Percentiles rank a stretch among this genome's conserved stretches.
phyloP scores from a whole-genome alignment of 2,888 invertebrate species.

The Ferrisia virgata region DNA sequence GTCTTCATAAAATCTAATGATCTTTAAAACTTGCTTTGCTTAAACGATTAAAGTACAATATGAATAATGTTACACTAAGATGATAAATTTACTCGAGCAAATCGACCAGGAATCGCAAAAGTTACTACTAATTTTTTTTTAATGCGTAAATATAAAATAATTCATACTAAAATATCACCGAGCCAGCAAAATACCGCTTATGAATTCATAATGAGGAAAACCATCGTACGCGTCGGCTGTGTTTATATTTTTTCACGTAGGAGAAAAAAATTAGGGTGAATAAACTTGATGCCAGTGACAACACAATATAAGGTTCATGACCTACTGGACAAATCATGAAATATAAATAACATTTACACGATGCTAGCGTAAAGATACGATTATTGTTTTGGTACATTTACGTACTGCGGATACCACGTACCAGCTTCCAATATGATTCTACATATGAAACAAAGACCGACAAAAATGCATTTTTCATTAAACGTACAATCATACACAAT shows the following conservation, averaged over 20 bases:
- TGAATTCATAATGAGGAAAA: conserved; percentile 12
- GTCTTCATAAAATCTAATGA: not conserved
- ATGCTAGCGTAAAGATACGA: not conserved
- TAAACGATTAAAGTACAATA: conserved; percentile 10
- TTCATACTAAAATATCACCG: not conserved
- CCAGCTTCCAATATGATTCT: not conserved
- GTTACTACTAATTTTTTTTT: not conserved
- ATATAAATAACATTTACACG: conserved; percentile 26
- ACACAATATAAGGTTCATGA: conserved; percentile 30
- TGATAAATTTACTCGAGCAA: conserved; percentile 15
- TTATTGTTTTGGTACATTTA: not conserved
- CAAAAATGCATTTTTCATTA: not conserved
- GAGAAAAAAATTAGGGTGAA: conserved; percentile 28
- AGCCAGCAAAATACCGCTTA: not conserved
- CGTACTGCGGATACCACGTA: no score
- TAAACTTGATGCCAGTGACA: conserved; percentile 28
- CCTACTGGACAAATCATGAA: conserved; percentile 30
- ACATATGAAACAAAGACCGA: not conserved
- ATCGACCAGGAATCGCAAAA: not conserved
- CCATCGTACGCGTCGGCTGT: conserved; percentile 4
- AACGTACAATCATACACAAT: no score
- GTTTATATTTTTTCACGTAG: conserved; percentile 28
- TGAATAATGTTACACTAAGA: not conserved
- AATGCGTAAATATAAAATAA: not conserved
- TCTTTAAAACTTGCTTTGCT: not conserved